These are phyloP conservation scores for Adoxophyes honmai DNA, from an alignment of 1,140 invertebrate species.

Conservation along the genomic window DNA sequence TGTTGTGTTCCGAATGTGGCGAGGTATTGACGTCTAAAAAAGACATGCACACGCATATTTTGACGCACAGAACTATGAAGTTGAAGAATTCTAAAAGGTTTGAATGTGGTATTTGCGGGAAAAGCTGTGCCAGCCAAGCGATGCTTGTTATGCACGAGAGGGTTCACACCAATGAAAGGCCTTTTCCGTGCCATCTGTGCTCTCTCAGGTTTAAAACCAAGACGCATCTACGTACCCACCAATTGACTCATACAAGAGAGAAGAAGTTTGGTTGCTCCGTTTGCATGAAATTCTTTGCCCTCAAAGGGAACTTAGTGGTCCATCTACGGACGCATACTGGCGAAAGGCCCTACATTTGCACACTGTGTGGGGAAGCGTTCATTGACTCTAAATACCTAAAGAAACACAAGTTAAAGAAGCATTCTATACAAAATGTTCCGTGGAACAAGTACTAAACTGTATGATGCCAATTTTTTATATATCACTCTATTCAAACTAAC, in stretches of 20 bases:
- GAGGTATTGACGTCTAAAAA: slow-evolving; percentile 45
- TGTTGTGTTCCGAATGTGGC: slow-evolving; percentile 50
- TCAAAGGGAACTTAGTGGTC: slow-evolving; percentile 71
- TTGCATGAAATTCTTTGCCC: slow-evolving; percentile 75
- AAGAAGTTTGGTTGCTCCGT: slow-evolving; percentile 77
- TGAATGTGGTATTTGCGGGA: slow-evolving; percentile 65
- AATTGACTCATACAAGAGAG: slow-evolving; percentile 75
- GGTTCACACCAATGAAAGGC: slow-evolving; percentile 77
- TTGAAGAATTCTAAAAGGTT: slow-evolving; percentile 53
- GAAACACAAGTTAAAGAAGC: slow-evolving; percentile 72
- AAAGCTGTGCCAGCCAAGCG: slow-evolving; percentile 74
- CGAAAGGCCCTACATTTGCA: slow-evolving; percentile 81
- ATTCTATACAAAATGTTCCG: slow-evolving; percentile 66
- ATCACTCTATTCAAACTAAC: too few relatives aligned
- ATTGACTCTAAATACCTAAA: slow-evolving; percentile 76
- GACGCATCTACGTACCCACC: slow-evolving; percentile 77
- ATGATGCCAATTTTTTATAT: not conserved
- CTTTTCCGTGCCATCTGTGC: slow-evolving; percentile 75
- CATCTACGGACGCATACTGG: slow-evolving; percentile 77
- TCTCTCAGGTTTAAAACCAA: slow-evolving; percentile 77
- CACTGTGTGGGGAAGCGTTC: slow-evolving; percentile 79
- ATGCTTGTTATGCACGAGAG: slow-evolving; percentile 78
- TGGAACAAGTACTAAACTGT: slow-evolving; percentile 57
- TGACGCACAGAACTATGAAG: slow-evolving; percentile 45
- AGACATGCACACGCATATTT: slow-evolving; percentile 45